Evolutionary conservation across 2,797 vertebrate species (phyloP).

Genomic region (Hapalemur alaotrensis): DNA sequence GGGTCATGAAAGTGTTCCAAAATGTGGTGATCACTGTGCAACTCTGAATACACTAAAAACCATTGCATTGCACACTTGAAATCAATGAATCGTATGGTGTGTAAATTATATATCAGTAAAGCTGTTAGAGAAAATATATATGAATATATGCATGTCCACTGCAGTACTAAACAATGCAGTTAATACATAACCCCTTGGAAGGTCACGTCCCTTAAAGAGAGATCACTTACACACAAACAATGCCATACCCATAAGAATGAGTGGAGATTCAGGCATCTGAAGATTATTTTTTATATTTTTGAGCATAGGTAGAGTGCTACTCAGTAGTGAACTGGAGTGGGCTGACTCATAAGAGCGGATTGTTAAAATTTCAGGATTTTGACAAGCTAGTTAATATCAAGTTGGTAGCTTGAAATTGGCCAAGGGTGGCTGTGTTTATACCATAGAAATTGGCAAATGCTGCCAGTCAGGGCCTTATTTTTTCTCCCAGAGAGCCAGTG

Average conservation of each 20-base stretch:
- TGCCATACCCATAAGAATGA: not conserved
- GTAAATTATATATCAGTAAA: not conserved
- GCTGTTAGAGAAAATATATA: not conserved
- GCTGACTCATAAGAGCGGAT: not conserved
- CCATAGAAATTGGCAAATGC: not conserved
- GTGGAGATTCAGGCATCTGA: not conserved
- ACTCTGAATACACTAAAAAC: not conserved
- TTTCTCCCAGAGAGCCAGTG: not conserved
- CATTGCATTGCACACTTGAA: not conserved
- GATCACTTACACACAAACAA: not conserved
- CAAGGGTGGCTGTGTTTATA: not conserved
- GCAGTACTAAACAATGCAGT: not conserved
- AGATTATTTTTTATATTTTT: not conserved
- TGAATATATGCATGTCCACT: not conserved
- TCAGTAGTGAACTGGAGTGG: not conserved
- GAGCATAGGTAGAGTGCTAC: not conserved
- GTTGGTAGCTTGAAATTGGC: not conserved
- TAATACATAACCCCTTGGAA: not conserved
- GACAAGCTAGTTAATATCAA: not conserved
- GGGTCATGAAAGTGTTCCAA: not conserved
- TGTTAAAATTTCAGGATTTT: slow-evolving; percentile 15
- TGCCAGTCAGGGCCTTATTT: not conserved
- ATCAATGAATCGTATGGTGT: not conserved
- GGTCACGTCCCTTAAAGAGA: not conserved
- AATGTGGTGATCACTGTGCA: not conserved